These are phyloP conservation scores for Triplophysa tibetana DNA, from an alignment of 2,113 vertebrate species.

Conservation along the genomic window DNA sequence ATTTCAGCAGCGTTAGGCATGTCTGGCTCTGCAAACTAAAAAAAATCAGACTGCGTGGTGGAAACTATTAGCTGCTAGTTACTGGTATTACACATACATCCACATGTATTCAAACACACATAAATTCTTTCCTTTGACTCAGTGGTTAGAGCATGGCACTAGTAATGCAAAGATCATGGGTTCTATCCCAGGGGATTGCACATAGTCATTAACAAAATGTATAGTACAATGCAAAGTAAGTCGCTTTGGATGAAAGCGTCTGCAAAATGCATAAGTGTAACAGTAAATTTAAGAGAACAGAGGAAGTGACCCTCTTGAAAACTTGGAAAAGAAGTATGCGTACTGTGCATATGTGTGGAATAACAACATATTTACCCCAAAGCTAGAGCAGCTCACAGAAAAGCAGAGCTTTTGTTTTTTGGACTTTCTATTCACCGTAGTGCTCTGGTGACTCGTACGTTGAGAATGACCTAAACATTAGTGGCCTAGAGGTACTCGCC, in stretches of 20 bases:
- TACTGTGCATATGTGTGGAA: neutral
- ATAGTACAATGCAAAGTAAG: no score
- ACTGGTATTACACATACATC: neutral
- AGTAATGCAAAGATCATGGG: no score
- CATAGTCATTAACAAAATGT: no score
- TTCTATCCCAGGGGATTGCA: no score
- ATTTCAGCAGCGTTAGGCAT: neutral
- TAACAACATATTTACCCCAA: slow-evolving; percentile 8
- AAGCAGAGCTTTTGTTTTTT: neutral
- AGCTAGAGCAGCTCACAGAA: neutral
- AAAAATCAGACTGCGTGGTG: neutral
- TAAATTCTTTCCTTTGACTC: no score
- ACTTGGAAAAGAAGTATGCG: neutral
- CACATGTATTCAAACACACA: slow-evolving; percentile 3
- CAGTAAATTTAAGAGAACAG: neutral
- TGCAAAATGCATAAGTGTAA: no score
- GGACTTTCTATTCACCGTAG: neutral
- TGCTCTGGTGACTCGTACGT: neutral
- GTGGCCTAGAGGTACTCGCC: neutral
- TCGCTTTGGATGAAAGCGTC: no score
- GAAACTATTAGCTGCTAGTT: slow-evolving; percentile 1
- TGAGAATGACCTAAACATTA: neutral
- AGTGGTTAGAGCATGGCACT: no score
- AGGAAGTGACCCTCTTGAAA: neutral
- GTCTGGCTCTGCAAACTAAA: slow-evolving; percentile 7